A percentile compares a stretch with the other conserved stretches of the same genome.
Conservation (phyloP, 2,888 invertebrate genomes). For the Tiliacea aurago region DNA sequence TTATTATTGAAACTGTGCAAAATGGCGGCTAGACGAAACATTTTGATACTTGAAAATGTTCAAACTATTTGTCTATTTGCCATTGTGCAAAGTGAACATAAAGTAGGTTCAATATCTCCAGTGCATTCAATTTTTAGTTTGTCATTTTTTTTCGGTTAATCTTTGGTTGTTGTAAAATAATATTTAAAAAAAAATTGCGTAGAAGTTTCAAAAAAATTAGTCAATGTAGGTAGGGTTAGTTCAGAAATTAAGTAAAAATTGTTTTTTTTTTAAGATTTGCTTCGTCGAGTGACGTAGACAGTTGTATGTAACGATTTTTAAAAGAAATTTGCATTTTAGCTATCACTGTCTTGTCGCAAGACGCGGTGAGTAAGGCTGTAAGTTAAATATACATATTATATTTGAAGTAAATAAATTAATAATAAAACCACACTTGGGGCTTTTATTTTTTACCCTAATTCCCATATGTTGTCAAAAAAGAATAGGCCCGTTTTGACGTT, state of each 20-base stretch:
- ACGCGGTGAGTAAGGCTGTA: constrained; percentile 83
- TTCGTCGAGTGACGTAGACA: constrained; percentile 72
- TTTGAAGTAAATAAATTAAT: constrained; percentile 90
- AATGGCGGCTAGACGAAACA: constrained; percentile 41
- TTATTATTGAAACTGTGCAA: constrained; percentile 61
- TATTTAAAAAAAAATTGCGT: constrained; percentile 65
- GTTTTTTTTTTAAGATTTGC: constrained; percentile 77
- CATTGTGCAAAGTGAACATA: constrained; percentile 42
- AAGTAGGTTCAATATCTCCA: constrained; percentile 53
- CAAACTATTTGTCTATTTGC: constrained; percentile 29
- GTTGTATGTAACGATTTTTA: constrained; percentile 66
- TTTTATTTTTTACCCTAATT: constrained; percentile 66
- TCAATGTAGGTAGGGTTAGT: constrained; percentile 69
- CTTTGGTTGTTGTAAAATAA: constrained; percentile 87
- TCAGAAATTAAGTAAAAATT: constrained; percentile 73
- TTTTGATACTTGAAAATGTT: constrained; percentile 44
- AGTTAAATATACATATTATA: constrained; percentile 91
- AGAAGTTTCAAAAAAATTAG: constrained; percentile 69
- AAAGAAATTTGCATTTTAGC: constrained; percentile 67
- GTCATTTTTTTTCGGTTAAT: constrained; percentile 65
- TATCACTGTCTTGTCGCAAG: constrained; percentile 62
- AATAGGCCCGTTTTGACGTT: too few species aligned
- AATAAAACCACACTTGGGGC: constrained; percentile 80
- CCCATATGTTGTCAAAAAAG: too few species aligned
- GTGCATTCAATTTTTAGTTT: constrained; percentile 65